These are phyloP conservation scores for Reinhardtius hippoglossoides DNA, from an alignment of 2,113 vertebrate genomes.

Conservation along the genomic window DNA sequence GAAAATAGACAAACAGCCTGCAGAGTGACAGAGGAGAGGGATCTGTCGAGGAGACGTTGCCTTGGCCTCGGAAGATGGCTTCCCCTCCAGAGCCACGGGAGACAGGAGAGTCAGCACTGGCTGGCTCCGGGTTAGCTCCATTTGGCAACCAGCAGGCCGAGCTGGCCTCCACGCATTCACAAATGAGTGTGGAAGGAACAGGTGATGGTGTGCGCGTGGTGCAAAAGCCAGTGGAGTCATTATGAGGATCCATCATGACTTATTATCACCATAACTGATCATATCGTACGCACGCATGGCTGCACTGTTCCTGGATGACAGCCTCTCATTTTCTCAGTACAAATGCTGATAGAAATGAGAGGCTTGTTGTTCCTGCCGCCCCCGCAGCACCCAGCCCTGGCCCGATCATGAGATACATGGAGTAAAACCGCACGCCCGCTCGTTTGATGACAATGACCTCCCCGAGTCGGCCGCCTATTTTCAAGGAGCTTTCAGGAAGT, in stretches of 20 bases:
- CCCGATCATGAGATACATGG: conserved; percentile 53
- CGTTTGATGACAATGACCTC: conserved; percentile 63
- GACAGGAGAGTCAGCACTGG: conserved; percentile 62
- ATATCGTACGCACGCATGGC: conserved; percentile 19
- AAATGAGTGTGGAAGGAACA: conserved; percentile 53
- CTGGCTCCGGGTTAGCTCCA: conserved; percentile 65
- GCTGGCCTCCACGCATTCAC: conserved; percentile 57
- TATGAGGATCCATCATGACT: conserved; percentile 67
- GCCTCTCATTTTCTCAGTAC: conserved; percentile 52
- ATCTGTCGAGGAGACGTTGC: conserved; percentile 63
- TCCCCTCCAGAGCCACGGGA: conserved; percentile 68
- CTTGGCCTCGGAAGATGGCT: conserved; percentile 70
- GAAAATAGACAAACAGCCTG: conserved; percentile 32
- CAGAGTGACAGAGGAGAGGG: conserved; percentile 62
- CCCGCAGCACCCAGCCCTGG: conserved; percentile 10
- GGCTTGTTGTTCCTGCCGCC: conserved; percentile 50
- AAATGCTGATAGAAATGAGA: conserved; percentile 57
- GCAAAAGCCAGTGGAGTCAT: conserved; percentile 50
- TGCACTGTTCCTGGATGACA: conserved; percentile 54
- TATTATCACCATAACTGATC: conserved; percentile 63
- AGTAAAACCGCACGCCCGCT: conserved; percentile 51
- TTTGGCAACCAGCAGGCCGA: conserved; percentile 63
- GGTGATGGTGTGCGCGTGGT: conserved; percentile 54
- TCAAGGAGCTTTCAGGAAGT: conserved; percentile 51
- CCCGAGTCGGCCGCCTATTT: conserved; percentile 42